phyloP scores from a whole-genome alignment of 2,113 vertebrate genomes.

The Origma solitaria region DNA sequence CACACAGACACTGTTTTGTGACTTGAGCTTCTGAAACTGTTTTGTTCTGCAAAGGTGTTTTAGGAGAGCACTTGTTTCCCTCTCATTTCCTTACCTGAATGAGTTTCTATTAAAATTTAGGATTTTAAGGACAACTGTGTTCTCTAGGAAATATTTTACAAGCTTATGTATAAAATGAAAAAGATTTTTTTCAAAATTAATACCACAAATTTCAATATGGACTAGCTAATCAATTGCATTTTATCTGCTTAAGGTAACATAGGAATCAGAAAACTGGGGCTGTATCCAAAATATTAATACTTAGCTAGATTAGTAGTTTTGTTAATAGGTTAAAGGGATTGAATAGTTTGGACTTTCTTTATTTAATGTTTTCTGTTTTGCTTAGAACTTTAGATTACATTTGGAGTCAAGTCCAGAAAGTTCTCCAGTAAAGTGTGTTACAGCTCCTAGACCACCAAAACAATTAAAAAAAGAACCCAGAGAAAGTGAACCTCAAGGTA shows the following conservation, averaged over 20 bases:
- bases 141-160: not conserved
- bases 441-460: slow-evolving; percentile 42
- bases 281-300: not conserved
- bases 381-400: slow-evolving; percentile 66
- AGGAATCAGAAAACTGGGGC: not conserved
- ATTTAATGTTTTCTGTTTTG: not conserved
- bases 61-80: not conserved
- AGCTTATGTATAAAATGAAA: not conserved
- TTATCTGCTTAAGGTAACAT: not conserved
- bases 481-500: slow-evolving; percentile 74
- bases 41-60: not conserved
- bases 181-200: not conserved
- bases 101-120: not conserved
- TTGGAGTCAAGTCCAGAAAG: slow-evolving; percentile 71
- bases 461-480: slow-evolving; percentile 55
- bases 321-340: not conserved
- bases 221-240: not conserved
- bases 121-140: not conserved
- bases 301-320: not conserved
- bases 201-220: not conserved
- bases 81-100: not conserved
- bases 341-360: not conserved
- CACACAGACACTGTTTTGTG: not conserved
- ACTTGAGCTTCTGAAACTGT: not conserved
- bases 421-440: slow-evolving; percentile 55